Evolutionary conservation across 2,888 invertebrate genomes (phyloP).

Genomic region (Calliopum simillimum): DNA sequence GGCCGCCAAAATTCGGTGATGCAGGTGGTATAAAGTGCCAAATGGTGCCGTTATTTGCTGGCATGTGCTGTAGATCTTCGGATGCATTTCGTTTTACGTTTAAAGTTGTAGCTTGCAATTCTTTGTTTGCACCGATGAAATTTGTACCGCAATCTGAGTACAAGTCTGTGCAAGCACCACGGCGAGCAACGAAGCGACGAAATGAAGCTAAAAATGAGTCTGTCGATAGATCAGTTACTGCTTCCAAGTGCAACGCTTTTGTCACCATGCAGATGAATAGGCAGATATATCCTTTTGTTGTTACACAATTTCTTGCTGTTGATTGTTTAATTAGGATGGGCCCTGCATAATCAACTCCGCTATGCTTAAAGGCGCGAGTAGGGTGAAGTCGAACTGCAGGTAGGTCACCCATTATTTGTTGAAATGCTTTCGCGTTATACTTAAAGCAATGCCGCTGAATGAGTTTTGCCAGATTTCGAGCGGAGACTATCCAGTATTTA

Average conservation of each 20-base stretch:
- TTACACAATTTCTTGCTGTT: not conserved
- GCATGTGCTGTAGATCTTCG: conserved; percentile 9
- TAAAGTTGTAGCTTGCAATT: conserved; percentile 18
- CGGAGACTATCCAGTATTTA: conserved; percentile 36
- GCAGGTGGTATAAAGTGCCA: conserved; percentile 40
- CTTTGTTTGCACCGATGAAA: conserved; percentile 35
- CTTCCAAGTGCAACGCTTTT: conserved; percentile 39
- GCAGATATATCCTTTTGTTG: conserved; percentile 37
- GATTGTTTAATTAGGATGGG: not conserved
- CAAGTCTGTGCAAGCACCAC: conserved; percentile 28
- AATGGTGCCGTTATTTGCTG: conserved; percentile 15
- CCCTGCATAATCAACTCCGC: conserved; percentile 11
- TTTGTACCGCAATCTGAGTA: conserved; percentile 38
- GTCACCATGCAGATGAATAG: conserved; percentile 39
- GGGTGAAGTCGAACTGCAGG: conserved; percentile 20
- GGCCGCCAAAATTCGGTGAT: conserved; percentile 42
- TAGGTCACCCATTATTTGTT: conserved; percentile 38
- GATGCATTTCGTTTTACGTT: conserved; percentile 19
- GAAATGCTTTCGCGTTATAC: conserved; percentile 23
- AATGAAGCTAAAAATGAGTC: conserved; percentile 34
- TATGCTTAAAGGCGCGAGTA: not conserved
- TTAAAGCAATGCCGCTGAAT: conserved; percentile 32
- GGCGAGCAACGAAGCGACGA: conserved; percentile 25
- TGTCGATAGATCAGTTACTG: conserved; percentile 17
- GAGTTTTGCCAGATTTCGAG: conserved; percentile 28